Conservation (phyloP, 2,113 vertebrate genomes). For the Aspiorhynchus laticeps region DNA sequence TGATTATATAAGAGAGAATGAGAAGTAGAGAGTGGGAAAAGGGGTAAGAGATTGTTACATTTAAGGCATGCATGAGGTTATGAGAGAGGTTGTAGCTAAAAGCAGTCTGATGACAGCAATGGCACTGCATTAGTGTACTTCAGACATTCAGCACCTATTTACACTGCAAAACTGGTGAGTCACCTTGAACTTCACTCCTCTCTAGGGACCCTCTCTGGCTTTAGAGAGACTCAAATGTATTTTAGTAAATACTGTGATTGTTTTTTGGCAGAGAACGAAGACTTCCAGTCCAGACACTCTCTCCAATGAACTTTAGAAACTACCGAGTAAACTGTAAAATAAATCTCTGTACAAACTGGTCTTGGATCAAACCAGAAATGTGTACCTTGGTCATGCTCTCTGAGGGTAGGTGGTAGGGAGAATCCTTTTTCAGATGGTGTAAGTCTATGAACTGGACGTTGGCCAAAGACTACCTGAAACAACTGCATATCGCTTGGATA, state of each 20-base stretch:
- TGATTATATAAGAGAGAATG: slow-evolving; percentile 7
- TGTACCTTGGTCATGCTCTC: neutral
- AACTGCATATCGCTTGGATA: slow-evolving; percentile 37
- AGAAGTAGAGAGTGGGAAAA: slow-evolving; percentile 4
- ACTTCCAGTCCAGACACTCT: slow-evolving; percentile 36
- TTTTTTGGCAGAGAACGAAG: slow-evolving; percentile 31
- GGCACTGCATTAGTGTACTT: slow-evolving; percentile 43
- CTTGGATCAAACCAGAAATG: slow-evolving; percentile 12
- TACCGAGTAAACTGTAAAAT: slow-evolving; percentile 30
- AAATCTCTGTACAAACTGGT: neutral
- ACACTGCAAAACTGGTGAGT: slow-evolving; percentile 48
- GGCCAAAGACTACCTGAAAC: slow-evolving; percentile 51
- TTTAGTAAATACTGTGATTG: slow-evolving; percentile 56
- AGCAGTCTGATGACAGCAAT: slow-evolving; percentile 35
- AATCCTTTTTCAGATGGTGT: slow-evolving; percentile 33
- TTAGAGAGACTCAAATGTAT: slow-evolving; percentile 41
- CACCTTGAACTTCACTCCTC: slow-evolving; percentile 48
- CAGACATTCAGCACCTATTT: slow-evolving; percentile 49
- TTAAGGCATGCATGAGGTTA: slow-evolving; percentile 35
- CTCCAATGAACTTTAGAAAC: slow-evolving; percentile 2
- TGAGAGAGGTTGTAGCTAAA: slow-evolving; percentile 50
- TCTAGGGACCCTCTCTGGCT: slow-evolving; percentile 19
- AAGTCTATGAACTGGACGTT: slow-evolving; percentile 37
- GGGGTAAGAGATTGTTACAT: slow-evolving; percentile 31
- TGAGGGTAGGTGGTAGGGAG: neutral